These are phyloP conservation scores for Rhombomys opimus DNA, from an alignment of 2,113 vertebrate species.

Conservation along the genomic window DNA sequence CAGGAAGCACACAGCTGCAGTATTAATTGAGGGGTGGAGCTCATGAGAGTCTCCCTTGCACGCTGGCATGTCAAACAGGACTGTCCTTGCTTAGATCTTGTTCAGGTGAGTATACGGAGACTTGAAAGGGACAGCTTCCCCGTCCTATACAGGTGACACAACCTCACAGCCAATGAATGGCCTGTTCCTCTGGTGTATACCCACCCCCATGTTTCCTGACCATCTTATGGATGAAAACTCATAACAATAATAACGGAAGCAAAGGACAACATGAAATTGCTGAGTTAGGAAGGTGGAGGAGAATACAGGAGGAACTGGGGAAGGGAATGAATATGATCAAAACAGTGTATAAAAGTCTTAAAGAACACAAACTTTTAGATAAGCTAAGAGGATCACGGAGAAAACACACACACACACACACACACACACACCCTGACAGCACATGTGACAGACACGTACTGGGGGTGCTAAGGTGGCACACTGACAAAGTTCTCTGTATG, in stretches of 20 bases:
- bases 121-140: neutral
- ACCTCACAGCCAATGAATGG: neutral
- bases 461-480: neutral
- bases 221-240: neutral
- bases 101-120: neutral
- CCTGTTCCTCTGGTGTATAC: neutral
- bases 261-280: neutral
- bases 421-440: accelerated
- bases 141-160: neutral
- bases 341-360: neutral
- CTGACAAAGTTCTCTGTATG: neutral
- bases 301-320: neutral
- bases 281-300: neutral
- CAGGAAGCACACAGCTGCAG: neutral
- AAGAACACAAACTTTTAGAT: neutral
- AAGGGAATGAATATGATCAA: neutral
- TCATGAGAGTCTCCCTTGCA: neutral
- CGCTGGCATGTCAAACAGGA: neutral
- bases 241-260: neutral
- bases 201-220: neutral
- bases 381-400: neutral
- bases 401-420: neutral
- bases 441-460: accelerated
- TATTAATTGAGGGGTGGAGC: neutral
- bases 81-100: neutral